Percentiles rank a stretch among this genome's conserved stretches.
Evolutionary conservation across 2,113 vertebrate genomes (phyloP).

Genomic region (Canis aureus): DNA sequence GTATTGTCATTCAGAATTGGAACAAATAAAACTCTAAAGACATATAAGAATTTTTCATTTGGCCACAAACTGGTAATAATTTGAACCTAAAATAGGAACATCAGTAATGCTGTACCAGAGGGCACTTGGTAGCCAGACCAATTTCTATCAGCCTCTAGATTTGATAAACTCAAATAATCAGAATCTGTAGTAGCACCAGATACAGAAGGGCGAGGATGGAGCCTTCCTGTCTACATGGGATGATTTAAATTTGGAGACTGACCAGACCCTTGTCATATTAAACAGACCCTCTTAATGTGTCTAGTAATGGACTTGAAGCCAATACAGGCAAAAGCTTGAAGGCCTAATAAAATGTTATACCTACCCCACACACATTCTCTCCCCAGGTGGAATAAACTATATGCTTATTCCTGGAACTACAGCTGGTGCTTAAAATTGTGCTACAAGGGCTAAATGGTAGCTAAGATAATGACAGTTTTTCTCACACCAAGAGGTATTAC

Average conservation of each 20-base stretch:
- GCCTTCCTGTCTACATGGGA: not conserved
- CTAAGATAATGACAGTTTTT: not conserved
- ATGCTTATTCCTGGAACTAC: not conserved
- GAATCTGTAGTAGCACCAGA: not conserved
- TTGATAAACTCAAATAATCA: not conserved
- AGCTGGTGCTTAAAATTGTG: not conserved
- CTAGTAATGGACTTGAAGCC: not conserved
- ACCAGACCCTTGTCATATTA: not conserved
- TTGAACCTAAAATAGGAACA: not conserved
- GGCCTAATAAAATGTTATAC: not conserved
- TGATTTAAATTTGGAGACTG: not conserved
- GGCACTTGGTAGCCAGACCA: not conserved
- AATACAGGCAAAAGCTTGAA: not conserved
- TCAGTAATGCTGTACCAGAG: not conserved
- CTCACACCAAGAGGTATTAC: not conserved
- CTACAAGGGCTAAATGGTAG: not conserved
- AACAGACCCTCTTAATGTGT: not conserved
- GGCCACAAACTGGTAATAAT: not conserved
- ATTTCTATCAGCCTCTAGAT: not conserved
- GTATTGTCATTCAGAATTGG: not conserved
- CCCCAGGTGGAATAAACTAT: not conserved
- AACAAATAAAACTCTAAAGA: not conserved
- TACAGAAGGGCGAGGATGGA: not conserved
- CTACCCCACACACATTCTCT: not conserved
- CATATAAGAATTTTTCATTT: slow-evolving; percentile 34